Evolutionary conservation across 53 echinoderm and acorn worm genomes (phyloP).

Genomic region (Echinometra lucunter): DNA sequence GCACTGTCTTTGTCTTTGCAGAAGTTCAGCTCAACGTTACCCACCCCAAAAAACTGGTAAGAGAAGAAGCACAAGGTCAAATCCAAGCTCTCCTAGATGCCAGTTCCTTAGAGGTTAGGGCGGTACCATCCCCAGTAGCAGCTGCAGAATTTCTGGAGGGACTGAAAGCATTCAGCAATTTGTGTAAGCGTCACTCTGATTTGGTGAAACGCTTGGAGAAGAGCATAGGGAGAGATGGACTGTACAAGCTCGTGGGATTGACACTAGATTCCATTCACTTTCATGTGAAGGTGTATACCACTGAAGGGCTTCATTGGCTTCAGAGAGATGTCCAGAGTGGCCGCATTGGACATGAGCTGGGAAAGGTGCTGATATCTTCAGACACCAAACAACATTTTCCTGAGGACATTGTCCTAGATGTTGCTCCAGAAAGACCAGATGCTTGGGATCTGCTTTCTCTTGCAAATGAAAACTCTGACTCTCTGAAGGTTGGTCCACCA

Average conservation of each 20-base stretch:
- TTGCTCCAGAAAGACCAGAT: not conserved
- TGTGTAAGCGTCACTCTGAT: not conserved
- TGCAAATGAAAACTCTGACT: not conserved
- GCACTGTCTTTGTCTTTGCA: not conserved
- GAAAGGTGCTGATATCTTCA: slow-evolving; percentile 1
- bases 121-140: not conserved
- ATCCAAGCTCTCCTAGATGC: slow-evolving; percentile 1
- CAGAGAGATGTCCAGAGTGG: slow-evolving; percentile 24
- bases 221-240: slow-evolving; percentile 8
- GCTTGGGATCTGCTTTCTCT: not conserved
- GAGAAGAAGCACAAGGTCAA: slow-evolving; percentile 36
- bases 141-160: not conserved
- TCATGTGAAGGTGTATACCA: slow-evolving; percentile 38
- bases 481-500: not conserved
- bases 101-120: not conserved
- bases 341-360: slow-evolving; percentile 24
- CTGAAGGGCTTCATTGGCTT: not conserved
- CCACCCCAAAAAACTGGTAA: not conserved
- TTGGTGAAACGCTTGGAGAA: not conserved
- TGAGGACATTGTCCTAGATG: slow-evolving; percentile 16
- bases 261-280: slow-evolving; percentile 47
- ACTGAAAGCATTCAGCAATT: not conserved
- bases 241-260: slow-evolving; percentile 34
- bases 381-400: not conserved
- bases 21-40: slow-evolving; percentile 13